Conservation (phyloP, 2,797 vertebrate genomes). For the Macroramphosus scolopax region DNA sequence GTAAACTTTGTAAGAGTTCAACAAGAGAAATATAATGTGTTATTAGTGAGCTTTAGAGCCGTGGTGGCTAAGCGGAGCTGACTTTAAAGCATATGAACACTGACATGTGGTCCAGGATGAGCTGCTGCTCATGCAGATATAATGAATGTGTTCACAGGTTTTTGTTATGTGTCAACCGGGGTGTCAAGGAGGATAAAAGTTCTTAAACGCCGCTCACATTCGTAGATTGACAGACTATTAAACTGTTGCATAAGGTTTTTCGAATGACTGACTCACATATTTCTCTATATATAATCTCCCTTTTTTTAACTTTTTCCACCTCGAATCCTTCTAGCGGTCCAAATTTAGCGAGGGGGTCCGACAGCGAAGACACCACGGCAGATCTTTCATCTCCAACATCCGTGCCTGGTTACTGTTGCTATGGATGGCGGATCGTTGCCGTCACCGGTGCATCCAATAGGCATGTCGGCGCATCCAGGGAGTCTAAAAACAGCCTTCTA, state of each 20-base stretch:
- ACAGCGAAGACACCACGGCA: constrained; percentile 55
- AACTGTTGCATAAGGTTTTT: background rate
- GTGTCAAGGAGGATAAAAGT: no score
- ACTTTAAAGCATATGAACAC: no score
- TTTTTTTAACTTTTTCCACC: constrained; percentile 2
- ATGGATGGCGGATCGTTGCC: constrained; percentile 71
- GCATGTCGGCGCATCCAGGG: constrained; percentile 54
- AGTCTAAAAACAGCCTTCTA: constrained; percentile 76
- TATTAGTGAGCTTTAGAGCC: no score
- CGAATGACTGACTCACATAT: constrained; percentile 8
- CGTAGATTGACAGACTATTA: background rate
- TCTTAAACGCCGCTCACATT: no score
- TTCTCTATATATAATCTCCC: constrained; percentile 1
- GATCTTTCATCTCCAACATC: constrained; percentile 67
- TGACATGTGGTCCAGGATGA: no score
- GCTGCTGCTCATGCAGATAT: no score
- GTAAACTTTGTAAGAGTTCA: no score
- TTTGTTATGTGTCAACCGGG: no score
- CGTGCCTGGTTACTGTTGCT: constrained; percentile 82
- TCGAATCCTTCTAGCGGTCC: constrained; percentile 38
- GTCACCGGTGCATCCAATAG: constrained; percentile 74
- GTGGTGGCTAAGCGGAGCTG: no score
- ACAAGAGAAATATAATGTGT: no score
- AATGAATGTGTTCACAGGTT: no score
- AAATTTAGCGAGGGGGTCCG: constrained; percentile 62